These are phyloP conservation scores for Myotis lucifugus DNA, from an alignment of 2,113 vertebrate genomes.

Conservation along the genomic window DNA sequence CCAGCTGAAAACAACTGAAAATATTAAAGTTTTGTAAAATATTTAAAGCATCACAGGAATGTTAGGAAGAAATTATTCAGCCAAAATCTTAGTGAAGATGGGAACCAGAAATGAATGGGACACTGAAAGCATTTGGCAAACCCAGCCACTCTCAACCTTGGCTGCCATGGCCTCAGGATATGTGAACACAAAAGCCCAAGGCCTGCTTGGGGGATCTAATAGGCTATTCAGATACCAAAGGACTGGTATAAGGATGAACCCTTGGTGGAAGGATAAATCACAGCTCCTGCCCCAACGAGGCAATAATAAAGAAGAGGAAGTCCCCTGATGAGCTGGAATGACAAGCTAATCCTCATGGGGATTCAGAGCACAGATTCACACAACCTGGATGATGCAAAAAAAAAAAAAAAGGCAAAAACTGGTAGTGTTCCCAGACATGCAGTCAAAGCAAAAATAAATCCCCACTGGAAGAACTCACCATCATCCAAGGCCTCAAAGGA, in stretches of 20 bases:
- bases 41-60: background rate
- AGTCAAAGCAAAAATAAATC: background rate
- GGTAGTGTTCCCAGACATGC: background rate
- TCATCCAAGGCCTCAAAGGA: background rate
- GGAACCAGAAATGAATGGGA: background rate
- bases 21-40: background rate
- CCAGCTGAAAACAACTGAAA: background rate
- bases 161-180: background rate
- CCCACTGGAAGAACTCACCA: background rate
- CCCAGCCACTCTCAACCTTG: background rate
- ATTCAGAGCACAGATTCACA: constrained; percentile 3
- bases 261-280: background rate
- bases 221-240: background rate
- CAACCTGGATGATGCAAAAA: background rate
- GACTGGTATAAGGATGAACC: background rate
- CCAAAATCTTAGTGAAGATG: background rate
- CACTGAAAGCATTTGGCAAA: background rate
- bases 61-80: background rate
- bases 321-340: background rate
- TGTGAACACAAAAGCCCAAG: background rate
- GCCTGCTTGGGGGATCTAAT: background rate
- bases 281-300: background rate
- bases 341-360: background rate
- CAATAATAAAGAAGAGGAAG: background rate
- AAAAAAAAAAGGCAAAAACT: background rate